Evolutionary conservation across 2,888 invertebrate species (phyloP).

Genomic region (Ypsolopha sequella): DNA sequence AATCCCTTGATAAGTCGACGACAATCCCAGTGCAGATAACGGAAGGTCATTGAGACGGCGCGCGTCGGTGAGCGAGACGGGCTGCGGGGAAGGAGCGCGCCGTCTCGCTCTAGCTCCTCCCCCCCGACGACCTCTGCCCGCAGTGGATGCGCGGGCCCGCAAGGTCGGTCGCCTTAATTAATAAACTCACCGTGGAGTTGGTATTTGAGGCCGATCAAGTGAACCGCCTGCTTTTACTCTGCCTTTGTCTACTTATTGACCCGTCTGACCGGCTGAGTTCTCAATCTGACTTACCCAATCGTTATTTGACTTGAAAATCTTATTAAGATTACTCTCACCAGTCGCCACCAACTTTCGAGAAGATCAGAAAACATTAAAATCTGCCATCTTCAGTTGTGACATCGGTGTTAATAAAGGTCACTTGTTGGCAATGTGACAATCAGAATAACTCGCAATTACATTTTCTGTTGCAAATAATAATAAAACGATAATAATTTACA

Average conservation of each 20-base stretch:
- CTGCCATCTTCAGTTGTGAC: constrained; percentile 1
- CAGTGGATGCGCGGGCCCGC: constrained; percentile 66
- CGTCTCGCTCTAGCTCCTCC: constrained; percentile 40
- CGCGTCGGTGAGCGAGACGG: constrained; percentile 36
- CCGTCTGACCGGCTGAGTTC: constrained; percentile 40
- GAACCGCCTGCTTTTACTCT: constrained; percentile 59
- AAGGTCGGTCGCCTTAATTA: constrained; percentile 70
- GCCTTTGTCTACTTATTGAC: constrained; percentile 68
- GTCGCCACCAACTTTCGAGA: neutral
- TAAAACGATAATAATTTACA: neutral
- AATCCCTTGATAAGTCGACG: constrained; percentile 20
- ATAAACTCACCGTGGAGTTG: constrained; percentile 66
- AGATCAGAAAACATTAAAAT: neutral
- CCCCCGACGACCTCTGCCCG: constrained; percentile 19
- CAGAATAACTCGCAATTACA: neutral
- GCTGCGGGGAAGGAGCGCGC: constrained; percentile 17
- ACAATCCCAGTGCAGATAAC: constrained; percentile 58
- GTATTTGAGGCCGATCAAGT: constrained; percentile 65
- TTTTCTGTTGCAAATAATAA: neutral
- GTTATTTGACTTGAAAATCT: neutral
- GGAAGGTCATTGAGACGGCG: constrained; percentile 66
- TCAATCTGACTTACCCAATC: constrained; percentile 9
- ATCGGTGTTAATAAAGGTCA: constrained; percentile 3
- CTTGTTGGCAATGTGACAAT: constrained; percentile 2
- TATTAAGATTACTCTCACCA: neutral